Evolutionary conservation across 2,888 invertebrate species (phyloP).

Genomic region (Opisthograptis luteolata): DNA sequence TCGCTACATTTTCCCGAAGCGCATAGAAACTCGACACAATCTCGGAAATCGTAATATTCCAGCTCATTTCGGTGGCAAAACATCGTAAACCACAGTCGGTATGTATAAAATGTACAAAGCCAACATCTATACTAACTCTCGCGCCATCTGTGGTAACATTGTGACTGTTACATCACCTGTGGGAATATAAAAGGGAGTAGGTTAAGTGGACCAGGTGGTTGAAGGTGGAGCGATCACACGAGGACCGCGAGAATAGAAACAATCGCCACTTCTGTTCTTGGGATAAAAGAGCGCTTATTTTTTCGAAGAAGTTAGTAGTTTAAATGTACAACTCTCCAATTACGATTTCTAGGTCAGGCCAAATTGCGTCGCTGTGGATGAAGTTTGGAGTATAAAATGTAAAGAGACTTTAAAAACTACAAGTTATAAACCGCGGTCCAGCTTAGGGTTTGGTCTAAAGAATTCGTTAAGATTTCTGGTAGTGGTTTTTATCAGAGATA

Average conservation of each 20-base stretch:
- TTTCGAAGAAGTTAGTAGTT: background rate
- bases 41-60: conserved; percentile 32
- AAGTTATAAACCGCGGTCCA: conserved; percentile 31
- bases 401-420: conserved; percentile 35
- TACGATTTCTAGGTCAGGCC: conserved; percentile 27
- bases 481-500: background rate
- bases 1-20: conserved; percentile 1
- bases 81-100: conserved; percentile 33
- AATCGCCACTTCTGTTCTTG: conserved; percentile 9
- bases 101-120: conserved; percentile 2
- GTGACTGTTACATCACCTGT: background rate
- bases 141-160: background rate
- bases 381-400: conserved; percentile 33
- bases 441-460: conserved; percentile 40
- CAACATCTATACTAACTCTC: background rate
- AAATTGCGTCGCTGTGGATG: conserved; percentile 16
- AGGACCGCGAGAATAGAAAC: conserved; percentile 30
- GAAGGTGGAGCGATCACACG: conserved; percentile 39
- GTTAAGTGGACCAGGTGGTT: conserved; percentile 42
- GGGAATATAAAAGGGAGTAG: conserved; percentile 39
- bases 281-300: conserved; percentile 1
- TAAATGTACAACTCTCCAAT: conserved; percentile 9
- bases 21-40: conserved; percentile 28
- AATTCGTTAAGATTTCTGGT: conserved; percentile 3
- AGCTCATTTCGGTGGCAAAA: conserved; percentile 31